phyloP scores from a whole-genome alignment of 1,140 invertebrate genomes.

The Dendroctonus valens region DNA sequence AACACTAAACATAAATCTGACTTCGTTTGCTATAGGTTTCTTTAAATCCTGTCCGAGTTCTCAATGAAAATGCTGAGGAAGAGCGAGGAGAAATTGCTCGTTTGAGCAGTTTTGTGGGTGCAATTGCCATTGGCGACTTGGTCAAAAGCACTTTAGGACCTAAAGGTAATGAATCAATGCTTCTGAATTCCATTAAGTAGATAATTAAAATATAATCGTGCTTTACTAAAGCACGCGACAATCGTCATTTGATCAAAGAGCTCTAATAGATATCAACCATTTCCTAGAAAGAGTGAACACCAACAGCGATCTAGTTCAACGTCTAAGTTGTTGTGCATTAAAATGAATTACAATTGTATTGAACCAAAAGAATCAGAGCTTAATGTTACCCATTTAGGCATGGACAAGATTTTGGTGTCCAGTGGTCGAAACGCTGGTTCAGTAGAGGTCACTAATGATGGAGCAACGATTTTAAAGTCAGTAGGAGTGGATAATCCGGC shows the following conservation, averaged over 20 bases:
- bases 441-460: slow-evolving; percentile 98
- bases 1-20: no score
- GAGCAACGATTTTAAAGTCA: slow-evolving; percentile 96
- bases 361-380: background rate
- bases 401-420: slow-evolving; percentile 98
- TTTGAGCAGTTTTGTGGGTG: slow-evolving; percentile 95
- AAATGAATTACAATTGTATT: background rate
- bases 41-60: slow-evolving; percentile 89
- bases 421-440: slow-evolving; percentile 76
- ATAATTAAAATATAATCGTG: no score
- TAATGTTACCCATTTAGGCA: slow-evolving; percentile 61
- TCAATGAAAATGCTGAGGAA: slow-evolving; percentile 95
- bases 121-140: slow-evolving; percentile 97
- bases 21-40: slow-evolving; percentile 62
- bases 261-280: no score
- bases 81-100: slow-evolving; percentile 95
- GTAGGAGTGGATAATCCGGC: slow-evolving; percentile 99
- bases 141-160: slow-evolving; percentile 98
- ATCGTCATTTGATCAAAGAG: no score
- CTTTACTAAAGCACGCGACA: no score
- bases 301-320: no score
- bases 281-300: no score
- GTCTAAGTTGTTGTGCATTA: no score
- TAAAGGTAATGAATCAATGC: slow-evolving; percentile 72
- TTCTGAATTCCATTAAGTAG: no score